Base-by-base conservation (phyloP, 2,888 invertebrate species). In the Acanthosepion lycidas region DNA sequence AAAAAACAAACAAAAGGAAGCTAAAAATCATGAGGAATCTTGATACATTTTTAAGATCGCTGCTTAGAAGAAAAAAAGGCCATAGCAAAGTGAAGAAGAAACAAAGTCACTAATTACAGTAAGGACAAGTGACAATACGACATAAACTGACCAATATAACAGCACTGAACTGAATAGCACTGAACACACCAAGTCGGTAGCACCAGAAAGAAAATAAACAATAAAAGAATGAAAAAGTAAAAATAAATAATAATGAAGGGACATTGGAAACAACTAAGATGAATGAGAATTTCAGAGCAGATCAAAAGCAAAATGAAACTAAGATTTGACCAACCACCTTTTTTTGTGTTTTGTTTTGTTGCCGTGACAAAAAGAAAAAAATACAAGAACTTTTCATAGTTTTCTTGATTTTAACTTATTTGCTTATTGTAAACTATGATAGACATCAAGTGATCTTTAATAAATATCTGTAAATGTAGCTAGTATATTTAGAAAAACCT, bases 141-240 rank as follows among this genome's bases (percentile, higher is more conserved):
- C 78, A 78, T 78, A 6, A 78, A 78, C 78, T 78, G 78, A 78
- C 78, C 78, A 78, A 78, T n/a, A n/a, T 78, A n/a, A 78, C 78
- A 33, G 78, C n/a, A 78, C 78, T n/a, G 78, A 15, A 78, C 78
- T 78, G n/a, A 78, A 78, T 18, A 12, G 78, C 28, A 78, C 78
- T 78, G 28, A 78, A 78, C 78, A 78, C 78, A 78, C 78, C 78
- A 78, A 78, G 6, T 26, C 9, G n/a, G n/a, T 78, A 78, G 78
- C 78, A 78, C 78, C 78, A 78, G 78, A 78, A 78, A n/a, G 78
- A 78, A 78, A 78, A 78, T n/a, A 78, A 78, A 59, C 59, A 59
- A 20, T 20, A 59, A 59, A 59, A 59, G 59, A 59, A 59, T 59
- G 59, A 78, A 78, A 33, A 12, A 33, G 33, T n/a, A 18, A 78